Evolutionary conservation across 2,113 vertebrate genomes (phyloP).

Genomic region (Martes martes): DNA sequence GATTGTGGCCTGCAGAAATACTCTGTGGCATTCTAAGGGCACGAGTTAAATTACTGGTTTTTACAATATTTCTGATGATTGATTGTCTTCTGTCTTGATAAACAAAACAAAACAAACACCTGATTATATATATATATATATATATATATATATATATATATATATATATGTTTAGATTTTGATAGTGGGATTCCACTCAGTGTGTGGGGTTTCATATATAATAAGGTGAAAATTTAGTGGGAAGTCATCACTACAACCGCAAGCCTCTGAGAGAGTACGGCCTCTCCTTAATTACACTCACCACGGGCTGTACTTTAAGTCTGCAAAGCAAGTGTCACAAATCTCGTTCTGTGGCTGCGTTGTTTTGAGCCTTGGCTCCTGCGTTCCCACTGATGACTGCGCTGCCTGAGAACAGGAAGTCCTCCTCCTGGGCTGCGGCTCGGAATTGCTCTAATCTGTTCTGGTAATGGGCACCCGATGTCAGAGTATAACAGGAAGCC

Average conservation of each 20-base stretch:
- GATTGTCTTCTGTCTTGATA: neutral
- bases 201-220: conserved; percentile 48
- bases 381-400: conserved; percentile 33
- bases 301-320: neutral
- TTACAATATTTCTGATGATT: neutral
- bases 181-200: neutral
- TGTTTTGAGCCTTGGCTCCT: neutral
- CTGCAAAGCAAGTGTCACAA: conserved; percentile 57
- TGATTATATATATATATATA: neutral
- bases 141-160: neutral
- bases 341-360: conserved; percentile 64
- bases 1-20: neutral
- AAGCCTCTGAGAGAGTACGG: conserved; percentile 37
- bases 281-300: conserved; percentile 64
- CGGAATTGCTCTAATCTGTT: conserved; percentile 82
- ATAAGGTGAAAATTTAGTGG: conserved; percentile 71
- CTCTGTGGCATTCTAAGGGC: neutral
- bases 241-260: conserved; percentile 67
- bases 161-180: neutral
- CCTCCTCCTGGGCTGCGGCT: conserved; percentile 54
- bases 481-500: conserved; percentile 77
- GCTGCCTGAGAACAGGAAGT: conserved; percentile 66
- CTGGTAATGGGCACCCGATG: conserved; percentile 82
- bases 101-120: neutral
- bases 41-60: neutral